Percentiles rank a stretch among this genome's conserved stretches.
Conservation (phyloP, 2,888 invertebrate species). For the Philereme vetulata region DNA sequence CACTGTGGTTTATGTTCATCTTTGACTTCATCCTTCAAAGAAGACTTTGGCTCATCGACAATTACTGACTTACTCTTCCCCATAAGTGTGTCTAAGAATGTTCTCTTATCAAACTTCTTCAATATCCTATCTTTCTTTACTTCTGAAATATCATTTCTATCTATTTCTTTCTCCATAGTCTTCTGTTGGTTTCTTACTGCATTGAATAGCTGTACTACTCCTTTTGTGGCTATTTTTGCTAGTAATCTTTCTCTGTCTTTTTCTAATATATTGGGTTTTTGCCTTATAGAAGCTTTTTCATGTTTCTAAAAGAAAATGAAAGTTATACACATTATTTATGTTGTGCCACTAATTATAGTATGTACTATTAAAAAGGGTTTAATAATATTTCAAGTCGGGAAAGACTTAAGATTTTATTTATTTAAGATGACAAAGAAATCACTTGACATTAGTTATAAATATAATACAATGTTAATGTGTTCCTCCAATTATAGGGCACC, state of each 20-base stretch:
- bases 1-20: slow-evolving; percentile 78
- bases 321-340: too few species aligned
- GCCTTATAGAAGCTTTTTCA: slow-evolving; percentile 85
- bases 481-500: too few species aligned
- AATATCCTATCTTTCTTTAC: slow-evolving; percentile 90
- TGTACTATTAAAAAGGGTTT: too few species aligned
- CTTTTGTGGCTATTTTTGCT: slow-evolving; percentile 94
- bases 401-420: too few species aligned
- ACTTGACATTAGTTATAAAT: too few species aligned
- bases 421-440: too few species aligned
- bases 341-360: too few species aligned
- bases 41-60: slow-evolving; percentile 66
- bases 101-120: slow-evolving; percentile 89
- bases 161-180: slow-evolving; percentile 87
- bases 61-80: slow-evolving; percentile 85
- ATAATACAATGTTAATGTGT: too few species aligned
- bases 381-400: too few species aligned
- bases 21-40: slow-evolving; percentile 68
- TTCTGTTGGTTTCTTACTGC: slow-evolving; percentile 94
- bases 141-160: slow-evolving; percentile 89
- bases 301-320: slow-evolving; percentile 78
- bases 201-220: slow-evolving; percentile 96
- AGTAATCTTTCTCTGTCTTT: slow-evolving; percentile 90
- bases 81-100: slow-evolving; percentile 92
- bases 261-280: slow-evolving; percentile 90